Base-by-base conservation (phyloP, 2,888 invertebrate genomes). In the Tromatobia lineatoria region DNA sequence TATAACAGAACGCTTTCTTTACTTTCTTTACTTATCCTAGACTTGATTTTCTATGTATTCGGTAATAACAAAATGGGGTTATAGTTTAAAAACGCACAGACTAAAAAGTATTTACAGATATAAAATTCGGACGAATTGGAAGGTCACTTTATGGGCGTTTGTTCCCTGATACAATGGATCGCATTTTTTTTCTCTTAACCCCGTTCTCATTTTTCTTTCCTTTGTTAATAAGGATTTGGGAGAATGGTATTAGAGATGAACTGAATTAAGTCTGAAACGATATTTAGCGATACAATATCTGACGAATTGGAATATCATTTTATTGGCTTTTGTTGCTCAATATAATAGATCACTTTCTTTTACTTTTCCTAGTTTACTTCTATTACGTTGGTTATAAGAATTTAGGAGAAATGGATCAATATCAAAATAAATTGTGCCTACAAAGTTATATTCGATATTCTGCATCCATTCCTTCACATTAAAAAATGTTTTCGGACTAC, bases 251-350 rank as follows among this genome's bases (percentile, higher is more conserved):
- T 29, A 6, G 6, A 29, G 29, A 2, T 29, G 29, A 29, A 29
- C 6, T 29, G 29, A 29, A 29, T 29, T 29, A 6, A 29, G 29
- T 3, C 29, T 29, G 6, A 29, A 29, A 29, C 6, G 29, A n/a
- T 61, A 38, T 61, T 47, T 13, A 50, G 15, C 66, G 61, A 83
- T 71, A 67, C 71, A 70, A 47, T 75, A 6, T 29, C 11, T 18
- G 29, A 25, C 54, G 11, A 25, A 25, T 34, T 10, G 13, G 18
- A 71, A 73, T 54, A n/a, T 54, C n/a, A n/a, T 25, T 47, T 18
- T 64, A 15, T 54, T 13, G 70, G 38, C 34, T 54, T 15, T 20
- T 10, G 29, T 23, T 52, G 11, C 8, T 18, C 18, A n/a, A 4
- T 29, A n/a, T 13, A 29, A 10, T 29, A 18, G 23, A 67, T 52